Percentiles rank a stretch among this genome's conserved stretches.
These are phyloP conservation scores for Mimachlamys varia DNA, from an alignment of 2,888 invertebrate genomes.

Conservation along the genomic window DNA sequence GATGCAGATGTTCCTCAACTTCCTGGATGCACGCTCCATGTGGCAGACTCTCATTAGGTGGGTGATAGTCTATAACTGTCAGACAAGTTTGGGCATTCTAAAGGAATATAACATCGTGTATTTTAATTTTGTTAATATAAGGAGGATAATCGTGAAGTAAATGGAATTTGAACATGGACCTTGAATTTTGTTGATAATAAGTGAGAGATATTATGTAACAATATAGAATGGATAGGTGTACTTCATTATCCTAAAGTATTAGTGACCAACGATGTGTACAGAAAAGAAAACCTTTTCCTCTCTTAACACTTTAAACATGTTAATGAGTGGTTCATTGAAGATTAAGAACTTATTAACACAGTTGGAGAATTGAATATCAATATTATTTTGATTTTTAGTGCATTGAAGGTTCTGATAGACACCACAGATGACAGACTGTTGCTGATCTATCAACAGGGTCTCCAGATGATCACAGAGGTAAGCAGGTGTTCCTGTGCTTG, in stretches of 20 bases:
- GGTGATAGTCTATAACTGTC: conserved; percentile 38
- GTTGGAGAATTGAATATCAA: background rate
- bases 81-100: no score
- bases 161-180: background rate
- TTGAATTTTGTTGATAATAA: background rate
- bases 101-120: no score
- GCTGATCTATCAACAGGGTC: conserved; percentile 94
- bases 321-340: no score
- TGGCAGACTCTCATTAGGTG: conserved; percentile 94
- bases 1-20: conserved; percentile 93
- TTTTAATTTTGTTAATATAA: no score
- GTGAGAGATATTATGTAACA: no score
- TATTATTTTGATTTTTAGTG: conserved; percentile 65
- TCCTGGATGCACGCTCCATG: conserved; percentile 93
- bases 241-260: no score
- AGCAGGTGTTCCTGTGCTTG: conserved; percentile 47
- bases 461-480: conserved; percentile 91
- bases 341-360: no score
- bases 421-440: conserved; percentile 94
- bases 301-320: no score
- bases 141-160: no score
- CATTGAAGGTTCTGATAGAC: conserved; percentile 93
- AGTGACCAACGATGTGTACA: no score
- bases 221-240: no score
- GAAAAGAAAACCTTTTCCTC: no score